phyloP scores from a whole-genome alignment of 23 tunicate species.

The Trididemnum clinides region DNA sequence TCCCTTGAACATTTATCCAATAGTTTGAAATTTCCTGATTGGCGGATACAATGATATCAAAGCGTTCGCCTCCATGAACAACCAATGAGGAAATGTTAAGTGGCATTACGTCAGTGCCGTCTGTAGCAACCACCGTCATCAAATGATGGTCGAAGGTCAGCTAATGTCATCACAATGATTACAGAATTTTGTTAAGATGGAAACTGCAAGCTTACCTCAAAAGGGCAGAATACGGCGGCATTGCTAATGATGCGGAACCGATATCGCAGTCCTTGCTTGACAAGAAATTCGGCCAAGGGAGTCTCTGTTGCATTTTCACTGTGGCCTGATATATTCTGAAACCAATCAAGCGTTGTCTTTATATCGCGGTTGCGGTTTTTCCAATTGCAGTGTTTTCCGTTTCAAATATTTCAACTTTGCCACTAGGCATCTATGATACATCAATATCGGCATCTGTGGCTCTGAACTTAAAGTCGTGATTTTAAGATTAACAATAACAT shows the following conservation, averaged over 20 bases:
- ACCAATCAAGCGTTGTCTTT: too few species aligned
- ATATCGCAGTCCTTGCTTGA: conserved; percentile 47
- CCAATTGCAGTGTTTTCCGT: too few species aligned
- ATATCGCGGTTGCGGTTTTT: too few species aligned
- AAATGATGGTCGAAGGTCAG: conserved; percentile 52
- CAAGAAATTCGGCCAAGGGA: conserved; percentile 21
- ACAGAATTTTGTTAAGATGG: not conserved
- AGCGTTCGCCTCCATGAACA: conserved; percentile 83
- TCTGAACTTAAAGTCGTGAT: too few species aligned
- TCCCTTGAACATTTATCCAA: conserved; percentile 79
- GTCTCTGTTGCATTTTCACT: not conserved
- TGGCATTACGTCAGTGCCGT: conserved; percentile 77
- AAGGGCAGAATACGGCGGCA: conserved; percentile 85
- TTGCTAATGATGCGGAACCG: conserved; percentile 86
- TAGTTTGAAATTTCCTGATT: conserved; percentile 41
- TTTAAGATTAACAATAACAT: too few species aligned
- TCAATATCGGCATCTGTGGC: too few species aligned
- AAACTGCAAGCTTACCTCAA: conserved; percentile 75
- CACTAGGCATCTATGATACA: too few species aligned
- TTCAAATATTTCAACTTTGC: too few species aligned
- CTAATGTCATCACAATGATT: not conserved
- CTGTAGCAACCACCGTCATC: conserved; percentile 70
- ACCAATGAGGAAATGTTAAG: conserved; percentile 61
- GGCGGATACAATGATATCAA: conserved; percentile 72
- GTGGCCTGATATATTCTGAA: not conserved